phyloP scores from a whole-genome alignment of 2,797 vertebrate species.

The Alca torda region DNA sequence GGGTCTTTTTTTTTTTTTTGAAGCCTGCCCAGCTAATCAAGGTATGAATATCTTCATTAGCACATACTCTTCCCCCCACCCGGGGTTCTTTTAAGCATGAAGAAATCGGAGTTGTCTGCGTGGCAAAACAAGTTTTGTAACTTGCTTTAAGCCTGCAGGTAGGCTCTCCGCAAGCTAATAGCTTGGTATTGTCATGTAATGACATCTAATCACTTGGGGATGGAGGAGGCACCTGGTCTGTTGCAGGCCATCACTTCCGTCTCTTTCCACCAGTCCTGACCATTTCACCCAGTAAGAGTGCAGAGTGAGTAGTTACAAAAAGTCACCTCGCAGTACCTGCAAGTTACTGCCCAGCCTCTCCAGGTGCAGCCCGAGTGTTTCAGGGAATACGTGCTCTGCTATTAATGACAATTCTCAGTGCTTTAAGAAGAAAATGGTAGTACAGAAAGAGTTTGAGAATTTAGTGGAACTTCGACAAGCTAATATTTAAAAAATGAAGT shows the following conservation, averaged over 20 bases:
- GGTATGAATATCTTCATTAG: not conserved
- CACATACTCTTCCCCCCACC: not conserved
- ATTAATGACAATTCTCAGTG: not conserved
- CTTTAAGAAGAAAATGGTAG: not conserved
- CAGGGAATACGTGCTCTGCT: fast-evolving
- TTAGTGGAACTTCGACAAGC: not conserved
- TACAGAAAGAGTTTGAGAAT: not conserved
- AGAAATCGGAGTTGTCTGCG: not conserved
- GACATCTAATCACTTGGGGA: not conserved
- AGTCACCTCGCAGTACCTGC: fast-evolving
- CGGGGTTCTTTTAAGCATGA: not conserved
- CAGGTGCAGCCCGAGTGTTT: not conserved
- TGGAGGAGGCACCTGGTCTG: not conserved
- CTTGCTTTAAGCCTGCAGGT: not conserved
- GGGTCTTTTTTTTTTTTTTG: not conserved
- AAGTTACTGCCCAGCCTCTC: not conserved
- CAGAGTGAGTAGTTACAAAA: not conserved
- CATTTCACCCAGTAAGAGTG: not conserved
- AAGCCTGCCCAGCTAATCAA: not conserved
- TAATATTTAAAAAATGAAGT: not conserved
- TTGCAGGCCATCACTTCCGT: not conserved
- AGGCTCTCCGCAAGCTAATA: not conserved
- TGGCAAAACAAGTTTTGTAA: conserved; percentile 14
- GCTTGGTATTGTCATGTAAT: not conserved
- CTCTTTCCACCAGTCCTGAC: not conserved